These are phyloP conservation scores for Ptychochromis oligacanthus DNA, from an alignment of 2,113 vertebrate genomes.

Conservation along the genomic window DNA sequence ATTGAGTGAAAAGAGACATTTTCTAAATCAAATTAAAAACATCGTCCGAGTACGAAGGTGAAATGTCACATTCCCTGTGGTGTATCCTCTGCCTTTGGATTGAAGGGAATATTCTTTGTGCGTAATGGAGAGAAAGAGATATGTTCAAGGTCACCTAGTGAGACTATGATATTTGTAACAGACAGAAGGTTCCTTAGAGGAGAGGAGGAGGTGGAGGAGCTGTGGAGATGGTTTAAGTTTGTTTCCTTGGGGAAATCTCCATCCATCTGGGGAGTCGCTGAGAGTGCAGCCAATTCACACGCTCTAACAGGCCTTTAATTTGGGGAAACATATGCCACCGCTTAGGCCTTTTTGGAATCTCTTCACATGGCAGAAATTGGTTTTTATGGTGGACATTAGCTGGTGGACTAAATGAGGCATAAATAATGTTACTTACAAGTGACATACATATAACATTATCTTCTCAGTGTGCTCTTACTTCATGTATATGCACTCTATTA, in stretches of 20 bases:
- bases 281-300: conserved; percentile 60
- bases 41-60: neutral
- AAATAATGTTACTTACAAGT: conserved; percentile 19
- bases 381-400: conserved; percentile 56
- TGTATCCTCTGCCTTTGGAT: conserved; percentile 8
- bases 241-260: conserved; percentile 67
- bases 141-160: conserved; percentile 60
- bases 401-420: conserved; percentile 39
- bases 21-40: conserved; percentile 19
- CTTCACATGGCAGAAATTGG: conserved; percentile 48
- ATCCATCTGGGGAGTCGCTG: conserved; percentile 68
- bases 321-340: conserved; percentile 69
- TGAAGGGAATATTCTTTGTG: conserved; percentile 24
- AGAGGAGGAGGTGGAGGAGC: conserved; percentile 43
- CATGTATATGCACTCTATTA: neutral
- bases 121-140: conserved; percentile 39
- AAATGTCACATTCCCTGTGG: conserved; percentile 33
- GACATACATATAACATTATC: conserved; percentile 4
- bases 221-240: conserved; percentile 57
- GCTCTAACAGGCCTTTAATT: conserved; percentile 65
- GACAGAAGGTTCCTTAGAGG: conserved; percentile 45
- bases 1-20: neutral
- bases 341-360: conserved; percentile 64
- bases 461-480: neutral
- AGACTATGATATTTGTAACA: conserved; percentile 34